Evolutionary conservation across 2,888 invertebrate genomes (phyloP).

Genomic region (Hirtodrosophila histrioides): DNA sequence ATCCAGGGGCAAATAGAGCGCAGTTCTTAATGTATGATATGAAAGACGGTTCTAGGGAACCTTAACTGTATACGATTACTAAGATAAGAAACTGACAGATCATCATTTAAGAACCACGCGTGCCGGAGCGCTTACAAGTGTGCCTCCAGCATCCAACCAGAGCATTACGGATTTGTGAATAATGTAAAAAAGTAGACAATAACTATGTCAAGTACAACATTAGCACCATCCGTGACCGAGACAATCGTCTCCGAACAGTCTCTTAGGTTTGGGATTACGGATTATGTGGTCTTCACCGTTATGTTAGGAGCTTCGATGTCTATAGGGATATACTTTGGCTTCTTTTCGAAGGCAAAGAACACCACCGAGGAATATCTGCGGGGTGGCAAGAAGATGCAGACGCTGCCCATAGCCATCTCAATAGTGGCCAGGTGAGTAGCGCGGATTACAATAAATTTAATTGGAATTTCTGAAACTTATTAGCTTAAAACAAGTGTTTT

Average conservation of each 20-base stretch:
- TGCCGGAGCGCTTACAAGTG: slow-evolving; percentile 26
- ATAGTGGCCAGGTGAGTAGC: slow-evolving; percentile 85
- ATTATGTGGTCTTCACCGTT: slow-evolving; percentile 86
- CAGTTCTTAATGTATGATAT: too few relatives aligned
- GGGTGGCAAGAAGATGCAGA: slow-evolving; percentile 86
- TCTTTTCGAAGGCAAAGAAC: slow-evolving; percentile 85
- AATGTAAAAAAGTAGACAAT: slow-evolving; percentile 4
- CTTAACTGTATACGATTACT: too few relatives aligned
- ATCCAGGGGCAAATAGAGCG: too few relatives aligned
- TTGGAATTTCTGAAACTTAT: too few relatives aligned
- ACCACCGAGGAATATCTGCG: slow-evolving; percentile 86
- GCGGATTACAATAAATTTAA: background rate
- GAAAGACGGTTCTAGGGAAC: too few relatives aligned
- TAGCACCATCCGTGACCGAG: slow-evolving; percentile 16
- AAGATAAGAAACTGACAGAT: slow-evolving; percentile 29
- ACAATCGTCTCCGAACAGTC: slow-evolving; percentile 16
- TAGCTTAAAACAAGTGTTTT: background rate
- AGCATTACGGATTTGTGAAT: background rate
- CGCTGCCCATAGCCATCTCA: slow-evolving; percentile 87
- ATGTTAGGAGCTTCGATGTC: slow-evolving; percentile 86
- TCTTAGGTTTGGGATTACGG: slow-evolving; percentile 79
- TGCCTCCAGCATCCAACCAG: slow-evolving; percentile 18
- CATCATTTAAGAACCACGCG: slow-evolving; percentile 40
- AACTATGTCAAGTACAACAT: slow-evolving; percentile 45
- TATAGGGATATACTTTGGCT: slow-evolving; percentile 87